Evolutionary conservation across 2,888 invertebrate genomes (phyloP), one percentile per base, ranked within the genome.

Genomic region (Netelia virgata): DNA sequence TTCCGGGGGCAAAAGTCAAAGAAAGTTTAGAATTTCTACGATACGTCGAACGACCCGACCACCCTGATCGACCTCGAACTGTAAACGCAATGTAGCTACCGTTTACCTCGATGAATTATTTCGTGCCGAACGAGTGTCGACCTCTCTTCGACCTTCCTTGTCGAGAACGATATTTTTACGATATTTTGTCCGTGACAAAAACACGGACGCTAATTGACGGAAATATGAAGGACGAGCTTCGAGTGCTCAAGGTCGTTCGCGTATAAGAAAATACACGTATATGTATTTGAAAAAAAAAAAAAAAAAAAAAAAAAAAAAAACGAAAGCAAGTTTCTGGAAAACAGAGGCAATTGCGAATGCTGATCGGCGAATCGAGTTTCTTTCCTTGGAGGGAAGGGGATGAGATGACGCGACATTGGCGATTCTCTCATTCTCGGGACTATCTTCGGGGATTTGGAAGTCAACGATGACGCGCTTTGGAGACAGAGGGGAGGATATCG

Each of bases 251-350:
- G 47, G 47, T 36, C 36, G 6, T 36, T 36, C 36, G 36, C 1
- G 36, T 36, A 36, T 6, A n/a, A n/a, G n/a, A n/a, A n/a, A n/a
- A n/a, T n/a, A n/a, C n/a, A n/a, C n/a, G n/a, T n/a, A n/a, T n/a
- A n/a, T n/a, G n/a, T n/a, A n/a, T n/a, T n/a, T n/a, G 36, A 36
- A 6, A 36, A 36, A 36, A 1, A 6, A 36, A 36, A 36, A 36
- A 6, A 36, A 36, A 36, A 36, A 18, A 16, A 57, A 57, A 59
- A 66, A 59, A 23, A 69, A 68, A 23, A 69, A 14, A 75, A 81
- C 69, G 53, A 61, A 59, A 61, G 68, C 68, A 69, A 66, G 59
- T 69, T 77, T 77, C 28, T 77, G 77, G 50, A 77, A 77, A 77
- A 47, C 66, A n/a, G 41, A 50, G 11, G 11, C 10, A 57, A 9